phyloP scores from a whole-genome alignment of 2,888 invertebrate genomes.

The Cephus runcator region DNA sequence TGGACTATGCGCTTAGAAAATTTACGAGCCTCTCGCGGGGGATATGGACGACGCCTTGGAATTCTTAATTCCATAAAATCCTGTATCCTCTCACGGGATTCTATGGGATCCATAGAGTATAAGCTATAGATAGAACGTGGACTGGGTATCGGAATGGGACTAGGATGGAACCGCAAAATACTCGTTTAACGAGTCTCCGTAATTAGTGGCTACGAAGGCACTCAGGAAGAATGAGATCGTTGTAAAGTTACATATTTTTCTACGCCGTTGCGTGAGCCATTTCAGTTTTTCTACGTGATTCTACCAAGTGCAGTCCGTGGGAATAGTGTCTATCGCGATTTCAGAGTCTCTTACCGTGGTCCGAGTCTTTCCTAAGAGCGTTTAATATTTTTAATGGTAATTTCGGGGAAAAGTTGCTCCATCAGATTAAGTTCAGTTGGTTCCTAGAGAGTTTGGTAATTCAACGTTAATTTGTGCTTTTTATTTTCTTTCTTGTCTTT shows the following conservation, averaged over 20 bases:
- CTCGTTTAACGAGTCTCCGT: not conserved
- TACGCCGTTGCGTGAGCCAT: not conserved
- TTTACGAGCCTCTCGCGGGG: not conserved
- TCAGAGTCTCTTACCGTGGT: not conserved
- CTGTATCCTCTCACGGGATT: not conserved
- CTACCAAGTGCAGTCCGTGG: not conserved
- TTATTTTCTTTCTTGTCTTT: not conserved
- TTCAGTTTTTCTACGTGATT: not conserved
- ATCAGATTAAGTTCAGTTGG: not conserved
- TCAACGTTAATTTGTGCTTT: not conserved
- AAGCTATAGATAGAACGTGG: not conserved
- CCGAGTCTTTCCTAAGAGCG: not conserved
- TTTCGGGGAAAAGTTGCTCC: not conserved
- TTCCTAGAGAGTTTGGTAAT: not conserved
- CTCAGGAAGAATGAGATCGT: not conserved
- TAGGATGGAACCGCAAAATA: not conserved
- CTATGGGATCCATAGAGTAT: not conserved
- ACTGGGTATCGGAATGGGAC: not conserved
- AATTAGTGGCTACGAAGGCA: not conserved
- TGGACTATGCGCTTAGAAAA: not conserved
- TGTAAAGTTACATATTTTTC: not conserved
- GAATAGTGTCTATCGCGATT: not conserved
- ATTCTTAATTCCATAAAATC: not conserved
- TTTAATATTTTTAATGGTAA: not conserved
- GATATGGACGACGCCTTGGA: not conserved